Evolutionary conservation across 2,888 invertebrate species (phyloP), one percentile per base, ranked within the genome.

Genomic region (Pammene aurita): DNA sequence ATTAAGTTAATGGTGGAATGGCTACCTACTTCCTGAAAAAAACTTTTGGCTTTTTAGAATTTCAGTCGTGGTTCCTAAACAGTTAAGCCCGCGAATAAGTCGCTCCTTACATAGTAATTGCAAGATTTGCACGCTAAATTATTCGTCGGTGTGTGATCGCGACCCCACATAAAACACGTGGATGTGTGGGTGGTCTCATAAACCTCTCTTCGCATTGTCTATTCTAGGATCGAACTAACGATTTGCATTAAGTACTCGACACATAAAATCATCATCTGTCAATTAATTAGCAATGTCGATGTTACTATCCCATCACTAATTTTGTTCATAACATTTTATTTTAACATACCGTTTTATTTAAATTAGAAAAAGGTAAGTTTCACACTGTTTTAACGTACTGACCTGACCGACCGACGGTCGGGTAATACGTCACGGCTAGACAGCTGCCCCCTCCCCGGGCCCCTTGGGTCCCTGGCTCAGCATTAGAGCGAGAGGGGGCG

Each of bases 361-460:
- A 78, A 74, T 74, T 72, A 73, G 78, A 77, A 77, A 78, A 78
- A 78, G 75, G 71, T 72, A 77, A 80, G 80, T 74, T 75, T 76
- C 74, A 76, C 73, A 75, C 78, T 77, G 73, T 78, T 74, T 72
- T 74, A 83, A 82, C 78, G 83, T 82, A 85, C 84, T 84, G 89
- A 84, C 86, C 88, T 87, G 82, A 85, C 83, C 88, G 87, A 89
- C 83, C 84, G 87, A 85, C 83, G 84, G 83, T 80, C 80, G 80
- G 85, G 89, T 91, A 92, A 92, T 92, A 92, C 92, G 91, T 92
- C 92, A 92, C 91, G 84, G 87, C 86, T 88, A 89, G 92, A 92
- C 92, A 92, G 88, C 82, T 85, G 78, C 85, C 88, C 86, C 90
- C 86, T 81, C 84, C 86, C 86, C 80, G 77, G 78, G 78, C 84